Evolutionary conservation across 1,140 invertebrate genomes (phyloP), one percentile per base, ranked within the genome.

Genomic region (Drosophila bipectinata): DNA sequence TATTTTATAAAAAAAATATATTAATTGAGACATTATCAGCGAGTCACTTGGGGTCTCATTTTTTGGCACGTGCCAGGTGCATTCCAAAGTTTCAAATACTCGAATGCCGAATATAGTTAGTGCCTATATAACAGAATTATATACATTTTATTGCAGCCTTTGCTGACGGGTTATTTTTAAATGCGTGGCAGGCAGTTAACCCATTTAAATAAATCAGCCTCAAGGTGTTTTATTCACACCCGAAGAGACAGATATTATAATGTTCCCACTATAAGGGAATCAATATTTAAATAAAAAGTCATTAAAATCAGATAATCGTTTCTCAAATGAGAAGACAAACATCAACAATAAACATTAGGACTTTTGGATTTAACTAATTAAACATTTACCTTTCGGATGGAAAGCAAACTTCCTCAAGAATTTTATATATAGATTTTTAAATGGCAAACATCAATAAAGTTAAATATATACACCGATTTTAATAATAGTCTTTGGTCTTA

Each of bases 361-460:
- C n/a, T 44, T 18, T 15, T 6, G 14, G 39, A 4, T 9, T 10
- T 32, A 18, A 37, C 1, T 8, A 7, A 24, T 12, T 10, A 69
- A 68, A 67, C 62, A 68, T 56, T 69, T 69, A 14, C 39, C 32
- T 48, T 34, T 21, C 24, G 30, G 15, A 10, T 55, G 18, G 3
- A 48, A 26, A 26, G 63, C 28, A 69, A 68, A 69, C 66, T 56
- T 69, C 51, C 66, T 39, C 18, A 10, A 21, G 37, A 9, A 28
- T 3, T 8, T 14, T 15, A n/a, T n/a, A n/a, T n/a, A n/a, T n/a
- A n/a, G n/a, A 21, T 47, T 68, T 37, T 55, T 41, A 4, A 64
- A 34, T 53, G 37, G 59, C 53, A 74, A 74, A 66, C 18, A 74
- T 66, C 41, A 57, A 54, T 66, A 58, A 74, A 66, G 30, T 75